Evolutionary conservation across 2,888 invertebrate species (phyloP).

Genomic region (Gortyna flavago): DNA sequence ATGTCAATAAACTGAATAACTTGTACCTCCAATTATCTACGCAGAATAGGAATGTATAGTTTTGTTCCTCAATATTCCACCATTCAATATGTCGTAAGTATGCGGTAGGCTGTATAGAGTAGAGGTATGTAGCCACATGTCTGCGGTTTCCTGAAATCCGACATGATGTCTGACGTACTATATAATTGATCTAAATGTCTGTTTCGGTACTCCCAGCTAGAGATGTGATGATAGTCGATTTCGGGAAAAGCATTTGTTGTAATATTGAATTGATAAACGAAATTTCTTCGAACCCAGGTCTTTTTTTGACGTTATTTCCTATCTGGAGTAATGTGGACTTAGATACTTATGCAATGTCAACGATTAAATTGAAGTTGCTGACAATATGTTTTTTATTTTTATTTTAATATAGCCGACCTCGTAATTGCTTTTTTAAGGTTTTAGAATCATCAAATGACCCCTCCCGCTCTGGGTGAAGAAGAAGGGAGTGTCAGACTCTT

Average conservation of each 20-base stretch:
- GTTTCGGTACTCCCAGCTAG: constrained; percentile 3
- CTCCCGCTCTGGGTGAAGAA: too few species aligned
- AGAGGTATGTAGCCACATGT: constrained; percentile 28
- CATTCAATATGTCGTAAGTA: constrained; percentile 23
- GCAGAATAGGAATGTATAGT: constrained; percentile 1
- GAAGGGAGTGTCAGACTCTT: too few species aligned
- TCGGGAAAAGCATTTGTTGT: not conserved
- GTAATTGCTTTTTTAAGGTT: not conserved
- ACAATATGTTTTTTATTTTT: not conserved
- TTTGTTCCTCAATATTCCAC: constrained; percentile 6
- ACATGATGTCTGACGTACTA: constrained; percentile 33
- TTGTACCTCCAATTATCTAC: not conserved
- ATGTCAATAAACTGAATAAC: not conserved
- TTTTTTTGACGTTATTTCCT: not conserved
- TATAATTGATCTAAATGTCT: constrained; percentile 39
- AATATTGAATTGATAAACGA: not conserved
- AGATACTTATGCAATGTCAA: not conserved
- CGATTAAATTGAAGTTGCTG: not conserved
- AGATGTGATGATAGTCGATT: not conserved
- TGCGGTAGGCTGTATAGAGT: not conserved
- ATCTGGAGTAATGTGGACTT: not conserved
- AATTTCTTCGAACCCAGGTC: not conserved
- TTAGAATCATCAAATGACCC: too few species aligned
- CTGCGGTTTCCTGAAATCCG: constrained; percentile 45
- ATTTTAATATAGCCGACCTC: not conserved